Percentiles rank a stretch among this genome's conserved stretches.
phyloP scores from a whole-genome alignment of 2,113 vertebrate genomes.

The Dasyornis broadbenti region DNA sequence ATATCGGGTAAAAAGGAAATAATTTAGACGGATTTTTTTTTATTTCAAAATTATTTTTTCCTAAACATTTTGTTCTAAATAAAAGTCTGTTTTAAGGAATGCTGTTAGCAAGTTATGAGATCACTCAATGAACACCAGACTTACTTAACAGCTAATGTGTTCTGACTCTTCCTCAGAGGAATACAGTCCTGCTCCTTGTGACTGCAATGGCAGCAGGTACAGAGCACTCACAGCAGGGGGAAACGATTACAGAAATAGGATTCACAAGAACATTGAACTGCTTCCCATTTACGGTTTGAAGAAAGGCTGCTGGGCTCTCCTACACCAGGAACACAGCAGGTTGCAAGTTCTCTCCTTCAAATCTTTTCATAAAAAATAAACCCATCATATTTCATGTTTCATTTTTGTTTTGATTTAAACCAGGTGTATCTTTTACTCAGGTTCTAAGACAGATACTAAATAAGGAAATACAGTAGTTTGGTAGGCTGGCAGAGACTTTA shows the following conservation, averaged over 20 bases:
- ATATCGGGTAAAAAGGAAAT: neutral
- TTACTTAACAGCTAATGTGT: neutral
- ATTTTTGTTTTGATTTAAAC: neutral
- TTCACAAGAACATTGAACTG: neutral
- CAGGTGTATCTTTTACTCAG: neutral
- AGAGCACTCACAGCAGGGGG: neutral
- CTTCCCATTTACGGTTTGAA: neutral
- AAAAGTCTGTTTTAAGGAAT: neutral
- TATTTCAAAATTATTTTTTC: neutral
- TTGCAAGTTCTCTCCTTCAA: neutral
- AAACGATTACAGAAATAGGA: accelerated
- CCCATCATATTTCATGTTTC: neutral
- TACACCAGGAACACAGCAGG: neutral
- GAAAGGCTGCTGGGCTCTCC: neutral
- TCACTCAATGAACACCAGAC: neutral
- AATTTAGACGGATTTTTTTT: accelerated
- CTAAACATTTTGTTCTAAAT: neutral
- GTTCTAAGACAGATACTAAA: neutral
- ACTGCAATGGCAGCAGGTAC: neutral
- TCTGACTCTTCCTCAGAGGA: neutral
- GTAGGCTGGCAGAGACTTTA: neutral
- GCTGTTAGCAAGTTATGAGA: neutral
- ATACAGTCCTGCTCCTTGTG: neutral
- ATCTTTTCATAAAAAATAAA: neutral
- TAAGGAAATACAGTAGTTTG: neutral